Evolutionary conservation across 2,113 vertebrate species (phyloP).

Genomic region (Amphiprion percula): DNA sequence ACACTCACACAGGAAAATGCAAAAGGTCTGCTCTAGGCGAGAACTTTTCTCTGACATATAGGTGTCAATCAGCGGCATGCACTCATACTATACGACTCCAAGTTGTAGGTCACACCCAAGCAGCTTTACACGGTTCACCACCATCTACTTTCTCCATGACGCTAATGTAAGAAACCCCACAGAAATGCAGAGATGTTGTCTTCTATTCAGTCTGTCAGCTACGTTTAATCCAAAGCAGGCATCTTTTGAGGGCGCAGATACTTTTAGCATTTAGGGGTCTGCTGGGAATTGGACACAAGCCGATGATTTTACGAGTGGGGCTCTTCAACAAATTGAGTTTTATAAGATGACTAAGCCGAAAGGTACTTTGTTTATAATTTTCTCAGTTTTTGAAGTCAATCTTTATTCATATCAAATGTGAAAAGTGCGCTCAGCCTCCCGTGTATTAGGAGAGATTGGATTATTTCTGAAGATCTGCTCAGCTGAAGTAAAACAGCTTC

Average conservation of each 20-base stretch:
- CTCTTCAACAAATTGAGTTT: slow-evolving; percentile 80
- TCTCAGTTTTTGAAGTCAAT: slow-evolving; percentile 65
- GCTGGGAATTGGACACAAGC: slow-evolving; percentile 53
- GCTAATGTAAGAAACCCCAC: slow-evolving; percentile 55
- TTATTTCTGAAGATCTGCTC: slow-evolving; percentile 48
- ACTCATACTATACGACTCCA: slow-evolving; percentile 17
- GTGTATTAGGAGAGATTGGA: slow-evolving; percentile 59
- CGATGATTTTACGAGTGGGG: slow-evolving; percentile 59
- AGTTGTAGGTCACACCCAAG: slow-evolving; percentile 6
- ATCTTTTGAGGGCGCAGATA: slow-evolving; percentile 47
- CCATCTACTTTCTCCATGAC: slow-evolving; percentile 4
- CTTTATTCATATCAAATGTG: slow-evolving; percentile 67
- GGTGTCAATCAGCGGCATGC: not conserved
- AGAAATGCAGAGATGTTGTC: slow-evolving; percentile 48
- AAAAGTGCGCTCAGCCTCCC: slow-evolving; percentile 29
- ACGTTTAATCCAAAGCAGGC: slow-evolving; percentile 55
- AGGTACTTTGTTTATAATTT: slow-evolving; percentile 72
- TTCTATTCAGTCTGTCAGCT: slow-evolving; percentile 67
- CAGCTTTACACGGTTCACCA: slow-evolving; percentile 32
- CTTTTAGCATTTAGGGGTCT: slow-evolving; percentile 59
- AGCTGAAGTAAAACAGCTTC: slow-evolving; percentile 38
- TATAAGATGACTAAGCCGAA: slow-evolving; percentile 53
- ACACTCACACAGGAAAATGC: slow-evolving; percentile 7
- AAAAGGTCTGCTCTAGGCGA: not conserved
- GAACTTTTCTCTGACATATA: not conserved